Evolutionary conservation across 2,113 vertebrate genomes (phyloP), one percentile per base, ranked within the genome.

Genomic region (Ctenomys sociabilis): DNA sequence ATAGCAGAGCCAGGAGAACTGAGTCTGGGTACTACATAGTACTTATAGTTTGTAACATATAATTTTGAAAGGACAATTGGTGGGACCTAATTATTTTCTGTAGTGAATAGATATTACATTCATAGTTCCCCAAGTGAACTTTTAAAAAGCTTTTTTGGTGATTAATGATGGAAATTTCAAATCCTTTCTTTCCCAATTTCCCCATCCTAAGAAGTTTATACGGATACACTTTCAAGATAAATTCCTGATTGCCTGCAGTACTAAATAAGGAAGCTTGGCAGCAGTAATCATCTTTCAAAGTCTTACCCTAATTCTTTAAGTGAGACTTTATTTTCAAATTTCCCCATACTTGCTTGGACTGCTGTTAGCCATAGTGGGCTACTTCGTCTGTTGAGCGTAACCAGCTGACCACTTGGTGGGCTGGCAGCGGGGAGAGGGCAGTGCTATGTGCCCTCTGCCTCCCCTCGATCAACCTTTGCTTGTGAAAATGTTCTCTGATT

Each of bases 51-150:
- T 63, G 57, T 72, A 43, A 81, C 7, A 82, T 4, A 57, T 49
- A 17, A 43, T 78, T 83, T 57, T 85, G 66, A 21, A 75, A 83
- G 49, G 86, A 7, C 24, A 95, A 78, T 88, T 63, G 68, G 40
- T 87, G 89, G 87, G 75, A 43, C 43, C n/a, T 93, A 83, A 45
- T 77, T 90, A 68, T 90, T 88, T 92, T 63, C 61, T 88, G 64
- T 59, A 61, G 28, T 32, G 3, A 90, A 83, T 24, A 81, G 49
- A 83, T 81, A 92, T 66, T 40, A 90, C 26, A 86, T 61, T 93
- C 68, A 70, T 37, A 95, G 82, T 84, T 57, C n/a, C 30, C 3
- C 43, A 90, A 91, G 16, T 2, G 24, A 88, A 54, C 43, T 78
- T 90, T 52, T 26, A 54, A 57, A 82, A 89, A 59, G 64, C 19